phyloP scores from a whole-genome alignment of 2,113 vertebrate genomes.

The Mormoops blainvillei region DNA sequence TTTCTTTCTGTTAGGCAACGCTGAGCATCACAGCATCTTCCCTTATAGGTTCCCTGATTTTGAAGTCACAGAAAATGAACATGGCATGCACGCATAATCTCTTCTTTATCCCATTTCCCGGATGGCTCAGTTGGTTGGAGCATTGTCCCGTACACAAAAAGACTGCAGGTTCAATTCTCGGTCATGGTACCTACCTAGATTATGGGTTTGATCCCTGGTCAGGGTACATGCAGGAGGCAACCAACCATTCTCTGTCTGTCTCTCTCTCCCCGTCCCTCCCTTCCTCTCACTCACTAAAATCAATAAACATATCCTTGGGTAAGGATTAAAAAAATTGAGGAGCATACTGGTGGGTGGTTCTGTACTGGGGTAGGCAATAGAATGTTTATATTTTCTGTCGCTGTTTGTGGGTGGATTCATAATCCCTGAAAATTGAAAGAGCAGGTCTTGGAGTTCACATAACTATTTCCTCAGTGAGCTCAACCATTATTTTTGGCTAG shows the following conservation, averaged over 20 bases:
- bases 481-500: neutral
- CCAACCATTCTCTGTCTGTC: no score
- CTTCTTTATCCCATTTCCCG: neutral
- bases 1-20: neutral
- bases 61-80: neutral
- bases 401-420: neutral
- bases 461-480: neutral
- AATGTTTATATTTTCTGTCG: neutral
- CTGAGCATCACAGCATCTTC: neutral
- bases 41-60: neutral
- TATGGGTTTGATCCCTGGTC: no score
- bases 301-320: no score
- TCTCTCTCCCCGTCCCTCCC: no score
- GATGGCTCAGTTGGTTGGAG: no score
- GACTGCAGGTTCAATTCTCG: no score
- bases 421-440: neutral
- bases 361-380: neutral
- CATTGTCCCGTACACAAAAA: no score
- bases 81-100: neutral
- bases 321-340: no score
- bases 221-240: no score
- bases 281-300: no score
- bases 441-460: neutral
- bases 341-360: neutral
- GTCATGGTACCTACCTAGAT: no score